Evolutionary conservation across 1,140 invertebrate genomes (phyloP).

Genomic region (Reticulitermes speratus): DNA sequence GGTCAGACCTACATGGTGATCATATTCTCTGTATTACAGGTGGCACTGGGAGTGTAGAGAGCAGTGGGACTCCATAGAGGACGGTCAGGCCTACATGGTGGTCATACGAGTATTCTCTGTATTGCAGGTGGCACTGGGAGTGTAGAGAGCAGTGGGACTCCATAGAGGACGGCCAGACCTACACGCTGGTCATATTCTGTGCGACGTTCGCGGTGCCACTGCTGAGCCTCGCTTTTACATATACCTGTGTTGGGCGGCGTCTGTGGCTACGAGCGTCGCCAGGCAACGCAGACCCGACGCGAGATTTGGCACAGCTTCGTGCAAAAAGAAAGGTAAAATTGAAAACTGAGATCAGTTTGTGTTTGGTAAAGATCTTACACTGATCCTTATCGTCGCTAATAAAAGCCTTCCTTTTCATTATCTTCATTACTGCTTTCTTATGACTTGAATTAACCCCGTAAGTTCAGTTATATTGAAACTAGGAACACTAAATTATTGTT

Average conservation of each 20-base stretch:
- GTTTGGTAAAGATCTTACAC: neutral
- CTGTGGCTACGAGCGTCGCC: slow-evolving; percentile 52
- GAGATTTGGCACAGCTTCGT: slow-evolving; percentile 51
- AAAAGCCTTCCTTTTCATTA: too few relatives aligned
- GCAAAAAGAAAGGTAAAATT: slow-evolving; percentile 53
- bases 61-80: slow-evolving; percentile 40
- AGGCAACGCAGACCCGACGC: slow-evolving; percentile 51
- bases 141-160: slow-evolving; percentile 45
- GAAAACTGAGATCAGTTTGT: neutral
- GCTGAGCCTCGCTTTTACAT: slow-evolving; percentile 50
- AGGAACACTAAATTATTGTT: too few relatives aligned
- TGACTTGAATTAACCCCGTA: too few relatives aligned
- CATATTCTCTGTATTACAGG: slow-evolving; percentile 39
- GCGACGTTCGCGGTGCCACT: slow-evolving; percentile 55
- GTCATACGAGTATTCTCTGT: slow-evolving; percentile 39
- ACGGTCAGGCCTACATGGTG: slow-evolving; percentile 49
- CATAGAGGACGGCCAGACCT: slow-evolving; percentile 41
- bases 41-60: slow-evolving; percentile 46
- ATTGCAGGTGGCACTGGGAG: slow-evolving; percentile 42
- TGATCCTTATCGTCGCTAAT: too few relatives aligned
- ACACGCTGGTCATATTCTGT: slow-evolving; percentile 52
- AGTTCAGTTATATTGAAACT: too few relatives aligned
- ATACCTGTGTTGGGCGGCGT: slow-evolving; percentile 47
- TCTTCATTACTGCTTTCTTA: too few relatives aligned
- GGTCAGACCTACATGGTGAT: slow-evolving; percentile 50